Evolutionary conservation across 2,113 vertebrate species (phyloP), one percentile per base, ranked within the genome.

Genomic region (Odontesthes bonariensis): DNA sequence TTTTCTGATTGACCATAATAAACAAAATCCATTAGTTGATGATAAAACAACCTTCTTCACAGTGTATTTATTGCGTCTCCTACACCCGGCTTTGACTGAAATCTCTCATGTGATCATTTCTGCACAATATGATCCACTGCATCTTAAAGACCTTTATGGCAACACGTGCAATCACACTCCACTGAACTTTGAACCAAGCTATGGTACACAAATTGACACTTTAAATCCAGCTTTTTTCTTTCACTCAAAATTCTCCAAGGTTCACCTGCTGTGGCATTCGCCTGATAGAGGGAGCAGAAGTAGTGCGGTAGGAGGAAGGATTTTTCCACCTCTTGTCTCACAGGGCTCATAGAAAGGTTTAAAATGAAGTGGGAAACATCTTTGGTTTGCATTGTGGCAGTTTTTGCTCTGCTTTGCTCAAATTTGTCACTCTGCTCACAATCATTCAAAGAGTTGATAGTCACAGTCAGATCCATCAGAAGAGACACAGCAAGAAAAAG

Each of bases 111-210:
- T 3, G 5, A 10, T 61, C 20, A 12, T 47, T 47, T 32, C 8
- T 5, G 16, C 2, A 46, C 3, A 53, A 14, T 27, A 46, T 8
- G 10, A 22, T 12, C 31, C 27, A 22, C 3, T 11, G 35, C 0
- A 14, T 61, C 60, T 31, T n/a, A 14, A 49, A 35, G 56, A 46
- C 13, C 12, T 32, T 3, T 23, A 16, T 9, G 27, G n/a, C 40
- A 35, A 46, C 20, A 6, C 44, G 59, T 58, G 22, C 17, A 66
- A 62, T 67, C 75, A 61, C 76, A 73, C 87, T 83, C 77, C 46
- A 8, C 0, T 69, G 67, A 80, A 77, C 87, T 69, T 88, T 89
- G 77, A 81, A 23, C 77, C 71, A 22, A 2, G 44, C 6, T 38
- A 19, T 7, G 19, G 12, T 61, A n/a, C 16, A 19, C 16, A 1